Evolutionary conservation across 1,140 invertebrate genomes (phyloP).

Genomic region (Hylaeus volcanicus): DNA sequence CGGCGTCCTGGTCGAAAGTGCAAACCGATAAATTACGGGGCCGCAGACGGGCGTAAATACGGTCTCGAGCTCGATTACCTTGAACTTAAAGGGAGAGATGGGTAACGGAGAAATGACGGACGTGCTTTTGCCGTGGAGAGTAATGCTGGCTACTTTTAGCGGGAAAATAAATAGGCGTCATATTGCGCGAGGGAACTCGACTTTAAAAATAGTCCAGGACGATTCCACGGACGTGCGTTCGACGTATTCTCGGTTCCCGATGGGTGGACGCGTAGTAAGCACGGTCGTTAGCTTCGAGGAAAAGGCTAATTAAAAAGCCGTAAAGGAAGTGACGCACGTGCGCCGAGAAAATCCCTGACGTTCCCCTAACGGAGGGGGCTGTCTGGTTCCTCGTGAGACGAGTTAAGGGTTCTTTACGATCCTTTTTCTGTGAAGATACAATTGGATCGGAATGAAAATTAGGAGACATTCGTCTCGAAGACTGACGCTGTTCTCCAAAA

Average conservation of each 20-base stretch:
- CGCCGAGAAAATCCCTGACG: conserved; percentile 1
- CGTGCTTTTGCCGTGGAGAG: background rate
- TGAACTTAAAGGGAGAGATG: conserved; percentile 26
- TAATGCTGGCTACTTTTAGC: conserved; percentile 36
- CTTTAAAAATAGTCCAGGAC: conserved; percentile 44
- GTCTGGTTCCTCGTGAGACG: too few species aligned
- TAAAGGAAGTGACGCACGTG: conserved; percentile 56
- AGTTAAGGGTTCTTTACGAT: too few species aligned
- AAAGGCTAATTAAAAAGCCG: conserved; percentile 57
- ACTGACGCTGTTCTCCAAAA: too few species aligned
- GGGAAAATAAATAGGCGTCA: conserved; percentile 50
- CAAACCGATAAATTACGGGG: conserved; percentile 33
- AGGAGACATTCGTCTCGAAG: too few species aligned
- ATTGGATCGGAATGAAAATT: too few species aligned
- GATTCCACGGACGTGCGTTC: conserved; percentile 6
- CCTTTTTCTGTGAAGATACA: too few species aligned
- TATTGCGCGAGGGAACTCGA: conserved; percentile 16
- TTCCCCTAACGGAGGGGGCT: too few species aligned
- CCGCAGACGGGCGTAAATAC: conserved; percentile 26
- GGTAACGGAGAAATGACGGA: background rate
- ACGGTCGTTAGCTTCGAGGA: conserved; percentile 49
- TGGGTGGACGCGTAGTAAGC: background rate
- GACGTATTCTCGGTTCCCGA: background rate
- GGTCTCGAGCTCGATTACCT: conserved; percentile 31
- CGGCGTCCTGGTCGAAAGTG: conserved; percentile 15